Base-by-base conservation (phyloP, 2,113 vertebrate species). In the Percopsis transmontana region DNA sequence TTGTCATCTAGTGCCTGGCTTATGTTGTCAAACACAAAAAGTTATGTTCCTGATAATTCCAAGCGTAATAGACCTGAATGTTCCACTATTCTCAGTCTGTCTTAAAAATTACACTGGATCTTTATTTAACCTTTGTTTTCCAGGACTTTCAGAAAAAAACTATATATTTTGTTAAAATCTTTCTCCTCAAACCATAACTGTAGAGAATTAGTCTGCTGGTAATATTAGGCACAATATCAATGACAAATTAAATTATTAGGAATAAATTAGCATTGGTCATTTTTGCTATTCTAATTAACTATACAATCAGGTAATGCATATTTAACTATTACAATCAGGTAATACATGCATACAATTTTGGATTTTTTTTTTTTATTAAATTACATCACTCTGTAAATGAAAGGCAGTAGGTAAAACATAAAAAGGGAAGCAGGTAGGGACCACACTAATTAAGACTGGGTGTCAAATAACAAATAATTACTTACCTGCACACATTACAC, bases 401-500 rank as follows among this genome's bases (percentile, higher is more conserved):
- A 62, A n/a, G n/a, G n/a, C n/a, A n/a, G n/a, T n/a, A n/a, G n/a
- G n/a, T n/a, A n/a, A n/a, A n/a, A n/a, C n/a, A n/a, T n/a, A n/a
- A n/a, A 69, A 60, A 54, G 71, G 14, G 44, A n/a, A 59, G 48
- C 27, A 2, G 58, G 72, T 71, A 81, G 69, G 59, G 74, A 64
- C 71, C n/a, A n/a, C 69, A 47, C 64, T 20, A 58, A 40, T 66
- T 75, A 57, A 10, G 27, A 54, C 61, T 13, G 24, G 27, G 27
- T 33, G 27, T 33, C 27, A 33, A 33, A 33, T 33, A 33, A 33
- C 27, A 6, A 7, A 76, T 77, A 67, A 62, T 61, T 62, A 86
- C 68, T 86, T 75, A 80, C 78, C 67, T 56, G 79, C 63, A 61
- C 68, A 64, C 67, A 79, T 84, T 84, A 80, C 72, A 79, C 76